Evolutionary conservation across 1,140 invertebrate species (phyloP).

Genomic region (Drosophila elegans): DNA sequence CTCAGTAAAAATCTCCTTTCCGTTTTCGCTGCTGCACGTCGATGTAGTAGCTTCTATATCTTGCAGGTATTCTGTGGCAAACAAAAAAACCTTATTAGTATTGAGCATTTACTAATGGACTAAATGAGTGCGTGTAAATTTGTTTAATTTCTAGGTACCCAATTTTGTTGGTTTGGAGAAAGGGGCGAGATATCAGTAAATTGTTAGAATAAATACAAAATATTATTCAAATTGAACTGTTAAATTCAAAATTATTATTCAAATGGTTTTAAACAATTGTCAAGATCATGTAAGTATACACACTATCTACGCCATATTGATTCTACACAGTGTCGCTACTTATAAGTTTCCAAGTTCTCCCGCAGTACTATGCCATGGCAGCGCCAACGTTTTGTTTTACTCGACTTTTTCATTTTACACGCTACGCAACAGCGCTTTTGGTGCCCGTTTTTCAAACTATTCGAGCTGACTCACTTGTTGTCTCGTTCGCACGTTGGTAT

Average conservation of each 20-base stretch:
- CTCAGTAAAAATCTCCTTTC: constrained; percentile 69
- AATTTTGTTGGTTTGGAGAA: constrained; percentile 13
- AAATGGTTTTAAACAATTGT: too few species aligned
- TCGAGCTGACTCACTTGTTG: not conserved
- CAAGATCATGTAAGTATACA: not conserved
- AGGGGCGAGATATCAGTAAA: not conserved
- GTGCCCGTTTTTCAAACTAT: not conserved
- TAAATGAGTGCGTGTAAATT: constrained; percentile 23
- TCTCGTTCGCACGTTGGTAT: constrained; percentile 17
- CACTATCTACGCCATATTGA: constrained; percentile 7
- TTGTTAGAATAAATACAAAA: not conserved
- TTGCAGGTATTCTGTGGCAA: constrained; percentile 80
- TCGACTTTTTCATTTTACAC: not conserved
- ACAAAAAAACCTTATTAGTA: constrained; percentile 49
- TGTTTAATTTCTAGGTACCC: constrained; percentile 10
- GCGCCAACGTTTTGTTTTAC: constrained; percentile 12
- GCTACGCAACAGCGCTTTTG: not conserved
- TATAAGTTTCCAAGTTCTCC: not conserved
- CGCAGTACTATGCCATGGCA: constrained; percentile 1
- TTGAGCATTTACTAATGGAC: not conserved
- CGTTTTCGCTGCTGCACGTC: constrained; percentile 70
- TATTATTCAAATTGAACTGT: not conserved
- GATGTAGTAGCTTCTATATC: constrained; percentile 73
- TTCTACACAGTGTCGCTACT: not conserved
- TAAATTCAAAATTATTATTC: not conserved